A percentile compares a stretch with the other conserved stretches of the same genome.
Conservation (phyloP, 1,140 invertebrate genomes). For the Pomacea maculata region DNA sequence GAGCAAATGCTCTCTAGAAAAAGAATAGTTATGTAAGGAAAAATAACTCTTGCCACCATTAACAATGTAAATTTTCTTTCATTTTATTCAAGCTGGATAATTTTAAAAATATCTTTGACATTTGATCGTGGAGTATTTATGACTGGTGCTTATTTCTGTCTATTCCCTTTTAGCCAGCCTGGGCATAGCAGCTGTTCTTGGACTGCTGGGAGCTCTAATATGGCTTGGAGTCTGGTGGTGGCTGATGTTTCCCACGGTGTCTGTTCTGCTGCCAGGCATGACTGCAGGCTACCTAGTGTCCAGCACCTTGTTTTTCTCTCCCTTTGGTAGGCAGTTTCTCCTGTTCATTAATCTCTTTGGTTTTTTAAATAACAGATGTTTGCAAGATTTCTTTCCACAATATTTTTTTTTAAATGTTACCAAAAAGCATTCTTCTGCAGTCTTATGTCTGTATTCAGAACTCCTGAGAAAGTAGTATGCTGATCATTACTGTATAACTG, state of each 20-base stretch:
- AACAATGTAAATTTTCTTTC: no score
- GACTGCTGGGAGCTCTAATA: slow-evolving; percentile 33
- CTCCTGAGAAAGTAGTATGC: not conserved
- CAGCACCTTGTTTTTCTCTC: slow-evolving; percentile 37
- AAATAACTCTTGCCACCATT: no score
- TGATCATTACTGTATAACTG: not conserved
- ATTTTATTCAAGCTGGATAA: no score
- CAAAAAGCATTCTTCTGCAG: not conserved
- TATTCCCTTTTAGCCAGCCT: slow-evolving; percentile 20
- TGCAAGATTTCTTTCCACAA: not conserved
- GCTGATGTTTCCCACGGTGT: slow-evolving; percentile 32
- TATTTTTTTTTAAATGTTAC: not conserved
- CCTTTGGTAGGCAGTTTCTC: slow-evolving; percentile 31
- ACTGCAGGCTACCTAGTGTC: slow-evolving; percentile 34
- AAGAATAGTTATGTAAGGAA: no score
- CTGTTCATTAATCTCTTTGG: not conserved
- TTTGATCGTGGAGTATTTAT: no score
- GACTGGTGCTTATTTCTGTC: not conserved
- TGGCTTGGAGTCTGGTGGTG: slow-evolving; percentile 35
- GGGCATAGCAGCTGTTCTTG: slow-evolving; percentile 28
- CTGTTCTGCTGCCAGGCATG: slow-evolving; percentile 35
- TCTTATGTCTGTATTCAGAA: not conserved
- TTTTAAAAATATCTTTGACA: no score
- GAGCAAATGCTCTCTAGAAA: no score
- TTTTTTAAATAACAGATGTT: not conserved